Base-by-base conservation (phyloP, 2,113 vertebrate genomes). In the Pungitius pungitius region DNA sequence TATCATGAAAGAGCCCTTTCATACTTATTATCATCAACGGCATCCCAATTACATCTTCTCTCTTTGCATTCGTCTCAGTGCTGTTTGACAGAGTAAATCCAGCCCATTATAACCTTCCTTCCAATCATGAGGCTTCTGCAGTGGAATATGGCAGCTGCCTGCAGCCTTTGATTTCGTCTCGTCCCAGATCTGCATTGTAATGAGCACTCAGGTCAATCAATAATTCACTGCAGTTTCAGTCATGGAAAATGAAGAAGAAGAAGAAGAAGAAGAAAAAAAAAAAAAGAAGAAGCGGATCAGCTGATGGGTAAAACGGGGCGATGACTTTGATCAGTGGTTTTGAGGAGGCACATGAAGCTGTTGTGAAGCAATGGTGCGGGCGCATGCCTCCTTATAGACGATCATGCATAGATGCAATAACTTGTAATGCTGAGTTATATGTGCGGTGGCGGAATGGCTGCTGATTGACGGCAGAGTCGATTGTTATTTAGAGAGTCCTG, bases 131-230 rank as follows among this genome's bases (percentile, higher is more conserved):
- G 68, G 73, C 66, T 65, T 78, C 84, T 77, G 74, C 86, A 78
- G 64, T 64, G 77, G 69, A 64, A 90, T 88, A 83, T 94, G 90
- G 89, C 93, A 95, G 93, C 94, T 93, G 94, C 90, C 89, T 82
- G 81, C 84, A 88, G 87, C 91, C 94, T 94, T 94, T 94, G 93
- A 89, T 92, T 94, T 90, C 86, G 87, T 91, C 89, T 87, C 90
- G 86, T 85, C 63, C 92, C 84, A 92, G 91, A 92, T 94, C 93
- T 93, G 90, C 93, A 89, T 88, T 86, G 89, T 95, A 91, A 91
- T 83, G 91, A 95, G 94, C 90, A 85, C 86, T 92, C 91, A 91
- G 93, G 92, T 92, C 92, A 93, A 95, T 97, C 95, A 93, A 93
- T 96, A 96, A 96, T 96, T 95, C 94, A 95, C 79, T 51, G 86